Evolutionary conservation across 2,888 invertebrate species (phyloP).

Genomic region (Dicyrtomina minuta): DNA sequence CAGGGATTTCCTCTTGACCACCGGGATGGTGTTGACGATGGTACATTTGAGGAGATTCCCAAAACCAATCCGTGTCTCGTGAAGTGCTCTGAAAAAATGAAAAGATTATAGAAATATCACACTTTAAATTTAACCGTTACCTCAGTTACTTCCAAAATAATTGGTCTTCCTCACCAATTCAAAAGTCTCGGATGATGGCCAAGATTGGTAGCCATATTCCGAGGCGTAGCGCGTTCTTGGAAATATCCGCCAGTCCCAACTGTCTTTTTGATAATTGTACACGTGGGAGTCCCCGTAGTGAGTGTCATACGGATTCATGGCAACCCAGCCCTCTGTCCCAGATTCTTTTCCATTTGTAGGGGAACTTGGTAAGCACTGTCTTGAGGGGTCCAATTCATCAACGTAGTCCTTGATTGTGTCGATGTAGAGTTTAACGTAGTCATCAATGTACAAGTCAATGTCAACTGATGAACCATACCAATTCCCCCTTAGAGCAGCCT

Average conservation of each 20-base stretch:
- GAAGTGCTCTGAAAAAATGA: slow-evolving; percentile 53
- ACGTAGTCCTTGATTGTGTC: slow-evolving; percentile 71
- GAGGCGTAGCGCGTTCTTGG: slow-evolving; percentile 68
- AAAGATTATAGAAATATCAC: no score
- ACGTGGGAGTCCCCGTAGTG: slow-evolving; percentile 71
- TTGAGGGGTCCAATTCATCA: slow-evolving; percentile 63
- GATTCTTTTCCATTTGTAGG: slow-evolving; percentile 83
- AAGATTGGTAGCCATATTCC: slow-evolving; percentile 93
- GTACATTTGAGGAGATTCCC: slow-evolving; percentile 55
- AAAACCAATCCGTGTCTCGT: slow-evolving; percentile 55
- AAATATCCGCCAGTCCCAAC: slow-evolving; percentile 74
- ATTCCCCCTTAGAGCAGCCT: slow-evolving; percentile 74
- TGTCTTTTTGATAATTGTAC: slow-evolving; percentile 79
- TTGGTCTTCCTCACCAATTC: slow-evolving; percentile 63
- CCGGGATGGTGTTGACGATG: slow-evolving; percentile 80
- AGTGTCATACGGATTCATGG: slow-evolving; percentile 55
- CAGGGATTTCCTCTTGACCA: slow-evolving; percentile 68
- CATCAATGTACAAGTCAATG: slow-evolving; percentile 65
- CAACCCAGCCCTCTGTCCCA: slow-evolving; percentile 60
- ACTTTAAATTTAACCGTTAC: neutral
- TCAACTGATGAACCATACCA: slow-evolving; percentile 65
- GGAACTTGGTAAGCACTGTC: slow-evolving; percentile 80
- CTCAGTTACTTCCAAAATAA: no score
- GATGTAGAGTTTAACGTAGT: slow-evolving; percentile 82
- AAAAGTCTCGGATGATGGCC: slow-evolving; percentile 74